A percentile compares a stretch with the other conserved stretches of the same genome.
phyloP scores from a whole-genome alignment of 2,797 vertebrate species.

The Centropyge bicolor region DNA sequence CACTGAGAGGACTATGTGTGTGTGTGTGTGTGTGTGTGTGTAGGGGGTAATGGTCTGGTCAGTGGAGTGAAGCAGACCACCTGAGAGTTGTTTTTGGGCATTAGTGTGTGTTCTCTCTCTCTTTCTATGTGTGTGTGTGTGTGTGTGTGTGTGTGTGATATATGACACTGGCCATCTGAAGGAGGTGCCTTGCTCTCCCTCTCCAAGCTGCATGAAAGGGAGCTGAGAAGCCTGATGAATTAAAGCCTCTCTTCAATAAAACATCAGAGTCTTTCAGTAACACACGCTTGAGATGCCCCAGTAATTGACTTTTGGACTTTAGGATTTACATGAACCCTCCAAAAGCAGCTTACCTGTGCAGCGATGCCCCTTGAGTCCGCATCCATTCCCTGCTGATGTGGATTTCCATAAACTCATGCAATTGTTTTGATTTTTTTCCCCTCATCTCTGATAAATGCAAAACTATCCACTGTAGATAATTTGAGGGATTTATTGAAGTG shows the following conservation, averaged over 20 bases:
- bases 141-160: conserved; percentile 79
- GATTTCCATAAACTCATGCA: conserved; percentile 82
- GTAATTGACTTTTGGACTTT: conserved; percentile 90
- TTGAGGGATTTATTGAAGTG: conserved; percentile 79
- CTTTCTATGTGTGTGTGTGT: conserved; percentile 48
- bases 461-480: conserved; percentile 82
- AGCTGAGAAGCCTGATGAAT: conserved; percentile 84
- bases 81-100: conserved; percentile 90
- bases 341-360: conserved; percentile 88
- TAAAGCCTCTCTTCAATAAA: conserved; percentile 90
- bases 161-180: conserved; percentile 86
- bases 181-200: conserved; percentile 82
- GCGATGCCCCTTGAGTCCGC: conserved; percentile 82
- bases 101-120: conserved; percentile 77
- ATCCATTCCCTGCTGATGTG: conserved; percentile 77
- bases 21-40: conserved; percentile 56
- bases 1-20: conserved; percentile 46
- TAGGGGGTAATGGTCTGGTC: conserved; percentile 83
- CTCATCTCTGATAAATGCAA: conserved; percentile 71
- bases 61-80: conserved; percentile 88
- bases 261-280: conserved; percentile 89
- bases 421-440: conserved; percentile 41
- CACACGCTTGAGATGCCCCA: conserved; percentile 88
- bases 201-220: conserved; percentile 84
- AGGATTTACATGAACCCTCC: conserved; percentile 88